phyloP scores from a whole-genome alignment of 2,113 vertebrate genomes.

The Apistogramma diplotaenia region DNA sequence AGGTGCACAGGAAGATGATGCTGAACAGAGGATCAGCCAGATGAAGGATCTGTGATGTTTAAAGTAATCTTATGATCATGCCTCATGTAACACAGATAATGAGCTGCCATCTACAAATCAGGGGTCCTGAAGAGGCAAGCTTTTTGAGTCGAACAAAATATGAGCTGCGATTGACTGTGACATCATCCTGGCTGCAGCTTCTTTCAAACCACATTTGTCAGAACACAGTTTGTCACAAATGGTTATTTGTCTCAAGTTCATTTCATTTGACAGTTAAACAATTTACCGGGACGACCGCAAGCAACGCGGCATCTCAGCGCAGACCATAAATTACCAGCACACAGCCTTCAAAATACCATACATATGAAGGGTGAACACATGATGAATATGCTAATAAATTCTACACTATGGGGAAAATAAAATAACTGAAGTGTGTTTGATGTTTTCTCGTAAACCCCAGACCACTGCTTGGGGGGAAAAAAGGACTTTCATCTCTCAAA shows the following conservation, averaged over 20 bases:
- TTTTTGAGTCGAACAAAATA: neutral
- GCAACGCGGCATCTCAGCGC: neutral
- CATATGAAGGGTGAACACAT: slow-evolving; percentile 31
- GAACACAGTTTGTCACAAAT: neutral
- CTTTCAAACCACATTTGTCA: neutral
- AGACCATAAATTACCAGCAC: slow-evolving; percentile 6
- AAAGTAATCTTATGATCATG: neutral
- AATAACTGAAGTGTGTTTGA: slow-evolving; percentile 65
- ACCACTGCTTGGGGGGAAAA: slow-evolving; percentile 15
- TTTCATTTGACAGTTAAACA: slow-evolving; percentile 24
- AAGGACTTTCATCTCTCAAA: slow-evolving; percentile 59
- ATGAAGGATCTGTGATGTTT: neutral
- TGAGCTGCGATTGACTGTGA: neutral
- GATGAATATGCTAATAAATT: slow-evolving; percentile 61
- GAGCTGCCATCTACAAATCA: neutral
- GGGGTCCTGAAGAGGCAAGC: neutral
- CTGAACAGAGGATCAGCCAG: neutral
- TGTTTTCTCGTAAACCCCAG: slow-evolving; percentile 57
- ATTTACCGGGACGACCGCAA: neutral
- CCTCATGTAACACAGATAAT: neutral
- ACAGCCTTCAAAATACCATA: slow-evolving; percentile 6
- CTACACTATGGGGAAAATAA: slow-evolving; percentile 44
- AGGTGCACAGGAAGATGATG: neutral
- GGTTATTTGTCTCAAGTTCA: neutral
- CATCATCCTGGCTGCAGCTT: neutral